These are phyloP conservation scores for Acanthopagrus latus DNA, from an alignment of 2,797 vertebrate genomes.

Conservation along the genomic window DNA sequence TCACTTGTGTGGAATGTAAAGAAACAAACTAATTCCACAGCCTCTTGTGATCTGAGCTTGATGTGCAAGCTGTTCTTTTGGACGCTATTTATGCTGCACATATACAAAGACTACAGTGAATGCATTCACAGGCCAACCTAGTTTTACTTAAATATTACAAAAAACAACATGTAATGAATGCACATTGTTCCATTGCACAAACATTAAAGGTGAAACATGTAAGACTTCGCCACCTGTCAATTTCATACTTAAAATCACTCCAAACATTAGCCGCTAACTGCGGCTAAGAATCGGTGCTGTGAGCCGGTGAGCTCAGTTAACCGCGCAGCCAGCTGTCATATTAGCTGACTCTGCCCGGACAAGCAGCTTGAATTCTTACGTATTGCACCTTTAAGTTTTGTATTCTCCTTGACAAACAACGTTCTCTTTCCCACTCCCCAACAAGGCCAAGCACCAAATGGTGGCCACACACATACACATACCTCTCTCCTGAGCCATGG, in stretches of 20 bases:
- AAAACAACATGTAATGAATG: conserved; percentile 2
- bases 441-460: background rate
- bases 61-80: conserved; percentile 8
- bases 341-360: too few species aligned
- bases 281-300: too few species aligned
- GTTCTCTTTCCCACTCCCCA: background rate
- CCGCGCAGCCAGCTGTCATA: too few species aligned
- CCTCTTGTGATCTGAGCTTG: background rate
- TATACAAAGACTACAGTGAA: background rate
- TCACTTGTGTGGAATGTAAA: conserved; percentile 16
- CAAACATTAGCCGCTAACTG: too few species aligned
- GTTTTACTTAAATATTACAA: conserved; percentile 4
- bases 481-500: conserved; percentile 97
- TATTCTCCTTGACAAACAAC: background rate
- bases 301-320: too few species aligned
- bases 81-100: conserved; percentile 17
- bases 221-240: too few species aligned
- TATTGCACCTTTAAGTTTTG: background rate
- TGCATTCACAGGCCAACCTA: background rate
- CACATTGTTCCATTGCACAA: background rate
- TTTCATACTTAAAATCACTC: too few species aligned
- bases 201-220: background rate
- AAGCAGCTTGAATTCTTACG: too few species aligned
- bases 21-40: conserved; percentile 1
- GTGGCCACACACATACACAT: conserved; percentile 52